Percentiles rank a stretch among this genome's conserved stretches.
Conservation (phyloP, 2,797 vertebrate species). For the Neosilurus mollespiculum region DNA sequence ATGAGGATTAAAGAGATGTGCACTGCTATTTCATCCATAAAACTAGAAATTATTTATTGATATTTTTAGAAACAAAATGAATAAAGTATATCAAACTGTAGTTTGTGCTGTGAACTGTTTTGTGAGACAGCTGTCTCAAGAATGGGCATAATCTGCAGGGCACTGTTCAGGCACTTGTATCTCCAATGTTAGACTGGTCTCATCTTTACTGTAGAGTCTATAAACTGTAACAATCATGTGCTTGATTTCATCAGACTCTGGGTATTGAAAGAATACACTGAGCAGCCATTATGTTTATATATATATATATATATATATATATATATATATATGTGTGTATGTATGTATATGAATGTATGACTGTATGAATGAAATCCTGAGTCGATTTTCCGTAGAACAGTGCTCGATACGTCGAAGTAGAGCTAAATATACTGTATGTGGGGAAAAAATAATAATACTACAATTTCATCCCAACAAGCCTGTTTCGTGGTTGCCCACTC, state of each 20-base stretch:
- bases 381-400: too few relatives aligned
- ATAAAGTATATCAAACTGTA: conserved; percentile 6
- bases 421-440: too few relatives aligned
- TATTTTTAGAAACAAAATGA: conserved; percentile 25
- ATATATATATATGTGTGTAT: background rate
- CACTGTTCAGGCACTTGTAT: background rate
- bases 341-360: too few relatives aligned
- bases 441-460: too few relatives aligned
- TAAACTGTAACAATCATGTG: background rate
- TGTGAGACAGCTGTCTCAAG: background rate
- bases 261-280: background rate
- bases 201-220: background rate
- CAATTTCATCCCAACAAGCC: too few relatives aligned
- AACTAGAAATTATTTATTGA: conserved; percentile 20
- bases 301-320: too few relatives aligned
- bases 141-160: background rate
- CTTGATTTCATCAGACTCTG: background rate
- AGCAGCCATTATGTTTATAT: too few relatives aligned
- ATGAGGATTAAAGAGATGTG: background rate
- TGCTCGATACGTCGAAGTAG: too few relatives aligned
- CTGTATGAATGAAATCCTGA: too few relatives aligned
- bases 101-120: background rate
- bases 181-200: background rate
- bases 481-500: too few relatives aligned
- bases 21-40: background rate